Conservation (phyloP, 2,888 invertebrate species). For the Drosophila aldrichi region DNA sequence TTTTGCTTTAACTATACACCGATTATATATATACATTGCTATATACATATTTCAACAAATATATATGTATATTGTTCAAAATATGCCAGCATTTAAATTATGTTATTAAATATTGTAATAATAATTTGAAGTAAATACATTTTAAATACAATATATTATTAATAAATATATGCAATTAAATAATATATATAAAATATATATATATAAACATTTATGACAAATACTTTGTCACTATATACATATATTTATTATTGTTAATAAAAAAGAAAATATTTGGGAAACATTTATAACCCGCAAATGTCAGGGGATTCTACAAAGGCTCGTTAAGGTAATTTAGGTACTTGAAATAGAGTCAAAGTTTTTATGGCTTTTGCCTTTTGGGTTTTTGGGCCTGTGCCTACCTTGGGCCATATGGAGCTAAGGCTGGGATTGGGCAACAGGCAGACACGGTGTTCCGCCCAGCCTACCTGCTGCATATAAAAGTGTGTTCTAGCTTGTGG, state of each 20-base stretch:
- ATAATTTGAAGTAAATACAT: not conserved
- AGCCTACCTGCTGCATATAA: slow-evolving; percentile 40
- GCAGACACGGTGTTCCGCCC: not conserved
- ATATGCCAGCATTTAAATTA: not conserved
- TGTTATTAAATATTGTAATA: not conserved
- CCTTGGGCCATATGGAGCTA: not conserved
- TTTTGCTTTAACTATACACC: not conserved
- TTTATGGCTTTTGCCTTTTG: not conserved
- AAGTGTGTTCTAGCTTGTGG: not conserved
- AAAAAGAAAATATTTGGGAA: not conserved
- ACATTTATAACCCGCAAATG: not conserved
- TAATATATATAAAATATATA: not conserved
- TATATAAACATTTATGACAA: not conserved
- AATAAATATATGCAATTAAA: not conserved
- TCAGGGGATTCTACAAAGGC: no score
- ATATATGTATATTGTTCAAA: no score
- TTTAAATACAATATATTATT: not conserved
- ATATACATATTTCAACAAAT: not conserved
- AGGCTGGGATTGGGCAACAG: not conserved
- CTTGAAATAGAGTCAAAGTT: no score
- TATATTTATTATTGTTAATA: not conserved
- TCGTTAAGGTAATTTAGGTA: not conserved
- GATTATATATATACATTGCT: not conserved
- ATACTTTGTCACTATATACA: not conserved
- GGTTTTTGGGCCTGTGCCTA: not conserved